Base-by-base conservation (phyloP, 2,113 vertebrate genomes). In the Psephotus haematonotus region DNA sequence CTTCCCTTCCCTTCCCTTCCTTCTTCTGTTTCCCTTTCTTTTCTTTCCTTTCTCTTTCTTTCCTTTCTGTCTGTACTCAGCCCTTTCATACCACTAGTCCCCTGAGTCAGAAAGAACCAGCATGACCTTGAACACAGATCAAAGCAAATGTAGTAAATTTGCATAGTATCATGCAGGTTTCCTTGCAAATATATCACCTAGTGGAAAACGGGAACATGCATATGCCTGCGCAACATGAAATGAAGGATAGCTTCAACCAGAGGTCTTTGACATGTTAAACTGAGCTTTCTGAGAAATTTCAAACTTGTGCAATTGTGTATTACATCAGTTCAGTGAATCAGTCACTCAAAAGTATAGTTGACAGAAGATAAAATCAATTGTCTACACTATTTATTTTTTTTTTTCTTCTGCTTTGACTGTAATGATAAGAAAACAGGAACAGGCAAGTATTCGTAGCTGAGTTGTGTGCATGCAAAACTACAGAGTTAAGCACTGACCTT, bases 131-230 rank as follows among this genome's bases (percentile, higher is more conserved):
- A 96, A 79, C 65, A 89, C 4, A 62, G 57, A 87, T 82, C 94
- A 85, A 55, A 43, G 25, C 39, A 75, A 44, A 89, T 85, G 62
- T 44, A 89, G 74, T 87, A 79, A 92, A 96, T 95, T 95, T 95
- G 64, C 89, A 95, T 92, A 95, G 76, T 29, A 89, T 71, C 77
- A 71, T 84, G 86, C 84, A 91, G 50, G 91, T 95, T 93, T 86
- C 35, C 69, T 93, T 89, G 77, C 84, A 95, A 95, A 95, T 95
- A n/a, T 78, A 92, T 94, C 77, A 91, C 91, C 80, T 84, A 59
- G 76, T 74, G 14, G 77, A 88, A 92, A 88, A 92, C 55, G 35
- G 74, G 72, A 81, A 91, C 62, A 35, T 75, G 43, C 12, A 39
- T 75, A 60, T 76, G 18, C 83, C 65, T 78, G 84, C 77, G 50